Percentiles rank a stretch among this genome's conserved stretches.
These are phyloP conservation scores for Thunnus thynnus DNA, from an alignment of 2,113 vertebrate species.

Conservation along the genomic window DNA sequence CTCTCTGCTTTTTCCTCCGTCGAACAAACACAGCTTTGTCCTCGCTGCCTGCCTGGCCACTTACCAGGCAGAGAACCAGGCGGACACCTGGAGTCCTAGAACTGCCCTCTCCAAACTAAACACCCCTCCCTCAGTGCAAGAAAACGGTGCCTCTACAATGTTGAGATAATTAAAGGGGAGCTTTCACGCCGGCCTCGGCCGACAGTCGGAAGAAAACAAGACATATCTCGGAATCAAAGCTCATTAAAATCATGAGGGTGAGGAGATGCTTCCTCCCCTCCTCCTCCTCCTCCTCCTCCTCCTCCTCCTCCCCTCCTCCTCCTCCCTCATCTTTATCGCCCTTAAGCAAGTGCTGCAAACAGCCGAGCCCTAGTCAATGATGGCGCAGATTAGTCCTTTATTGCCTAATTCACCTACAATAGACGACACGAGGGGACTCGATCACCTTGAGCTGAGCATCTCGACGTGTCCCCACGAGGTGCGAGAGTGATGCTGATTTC, in stretches of 20 bases:
- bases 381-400: slow-evolving; percentile 75
- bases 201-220: slow-evolving; percentile 69
- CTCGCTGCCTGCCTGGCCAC: slow-evolving; percentile 81
- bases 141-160: slow-evolving; percentile 49
- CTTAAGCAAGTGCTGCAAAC: slow-evolving; percentile 72
- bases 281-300: slow-evolving; percentile 6
- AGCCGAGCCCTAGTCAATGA: slow-evolving; percentile 64
- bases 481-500: slow-evolving; percentile 64
- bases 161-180: slow-evolving; percentile 73
- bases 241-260: slow-evolving; percentile 76
- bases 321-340: slow-evolving; percentile 69
- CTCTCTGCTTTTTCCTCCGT: slow-evolving; percentile 76
- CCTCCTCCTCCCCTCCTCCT: slow-evolving; percentile 9
- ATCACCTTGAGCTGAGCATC: slow-evolving; percentile 71
- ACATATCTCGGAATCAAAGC: slow-evolving; percentile 72
- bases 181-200: slow-evolving; percentile 59
- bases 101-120: slow-evolving; percentile 72
- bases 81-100: slow-evolving; percentile 78
- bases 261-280: slow-evolving; percentile 60
- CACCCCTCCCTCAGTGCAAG: slow-evolving; percentile 71
- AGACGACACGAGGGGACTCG: slow-evolving; percentile 51
- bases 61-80: slow-evolving; percentile 79
- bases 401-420: slow-evolving; percentile 74
- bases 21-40: slow-evolving; percentile 86
- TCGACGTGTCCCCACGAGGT: slow-evolving; percentile 51